Evolutionary conservation across 2,113 vertebrate species (phyloP).

Genomic region (Holacanthus passer): DNA sequence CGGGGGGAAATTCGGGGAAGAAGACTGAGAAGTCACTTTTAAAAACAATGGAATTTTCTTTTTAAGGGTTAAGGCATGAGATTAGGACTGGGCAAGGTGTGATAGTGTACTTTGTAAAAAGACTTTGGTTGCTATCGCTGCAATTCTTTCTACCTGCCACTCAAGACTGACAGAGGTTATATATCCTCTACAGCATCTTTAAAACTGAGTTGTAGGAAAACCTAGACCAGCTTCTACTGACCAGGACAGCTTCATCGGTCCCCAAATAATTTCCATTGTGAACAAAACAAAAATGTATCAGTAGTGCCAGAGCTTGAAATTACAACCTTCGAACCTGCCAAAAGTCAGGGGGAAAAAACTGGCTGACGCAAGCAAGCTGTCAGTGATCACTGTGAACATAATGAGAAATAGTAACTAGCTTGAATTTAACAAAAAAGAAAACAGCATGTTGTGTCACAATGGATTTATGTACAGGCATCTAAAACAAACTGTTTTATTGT

Average conservation of each 20-base stretch:
- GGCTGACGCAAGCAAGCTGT: conserved; percentile 32
- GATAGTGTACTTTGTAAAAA: not conserved
- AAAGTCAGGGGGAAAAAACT: conserved; percentile 6
- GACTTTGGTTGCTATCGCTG: not conserved
- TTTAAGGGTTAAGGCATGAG: no score
- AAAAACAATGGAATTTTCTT: no score
- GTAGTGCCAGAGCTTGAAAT: conserved; percentile 33
- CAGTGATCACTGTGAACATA: conserved; percentile 32
- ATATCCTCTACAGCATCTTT: not conserved
- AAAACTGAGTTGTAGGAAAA: not conserved
- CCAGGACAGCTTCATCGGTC: not conserved
- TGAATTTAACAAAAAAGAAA: conserved; percentile 23
- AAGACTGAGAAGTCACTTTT: no score
- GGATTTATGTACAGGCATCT: conserved; percentile 22
- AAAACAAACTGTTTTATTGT: conserved; percentile 19
- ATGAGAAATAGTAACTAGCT: conserved; percentile 38
- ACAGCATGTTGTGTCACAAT: conserved; percentile 17
- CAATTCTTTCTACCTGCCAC: not conserved
- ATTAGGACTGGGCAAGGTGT: no score
- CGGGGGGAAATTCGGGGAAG: no score
- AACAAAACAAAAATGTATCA: conserved; percentile 16
- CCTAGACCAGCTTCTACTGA: not conserved
- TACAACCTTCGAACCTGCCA: conserved; percentile 44
- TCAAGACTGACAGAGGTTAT: not conserved
- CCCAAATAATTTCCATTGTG: conserved; percentile 26